Conservation (phyloP, 2,113 vertebrate genomes). For the Melanotaenia duboulayi region DNA sequence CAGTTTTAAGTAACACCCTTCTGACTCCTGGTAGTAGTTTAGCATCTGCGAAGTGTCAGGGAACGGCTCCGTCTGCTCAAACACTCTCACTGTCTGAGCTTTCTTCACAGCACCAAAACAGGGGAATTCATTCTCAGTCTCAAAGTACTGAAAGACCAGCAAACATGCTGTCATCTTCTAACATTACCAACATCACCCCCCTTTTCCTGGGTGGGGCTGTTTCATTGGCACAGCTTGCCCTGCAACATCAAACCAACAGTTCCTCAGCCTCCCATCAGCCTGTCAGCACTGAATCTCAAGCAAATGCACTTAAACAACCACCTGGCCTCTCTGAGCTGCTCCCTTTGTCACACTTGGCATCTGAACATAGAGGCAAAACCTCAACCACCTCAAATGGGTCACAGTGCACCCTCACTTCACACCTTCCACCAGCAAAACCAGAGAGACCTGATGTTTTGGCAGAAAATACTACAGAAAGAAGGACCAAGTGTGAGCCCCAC, state of each 20-base stretch:
- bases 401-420: constrained; percentile 47
- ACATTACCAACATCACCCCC: constrained; percentile 16
- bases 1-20: constrained; percentile 68
- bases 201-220: constrained; percentile 11
- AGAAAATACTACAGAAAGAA: constrained; percentile 19
- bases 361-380: constrained; percentile 63
- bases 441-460: constrained; percentile 28
- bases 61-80: constrained; percentile 11
- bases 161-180: not conserved
- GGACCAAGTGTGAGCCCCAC: constrained; percentile 64
- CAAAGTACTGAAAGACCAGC: constrained; percentile 27
- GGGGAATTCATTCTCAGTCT: constrained; percentile 27
- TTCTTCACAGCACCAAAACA: constrained; percentile 61
- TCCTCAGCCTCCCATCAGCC: constrained; percentile 66
- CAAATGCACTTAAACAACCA: constrained; percentile 42
- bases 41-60: constrained; percentile 15
- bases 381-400: constrained; percentile 70
- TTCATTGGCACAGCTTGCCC: constrained; percentile 69
- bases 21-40: constrained; percentile 67
- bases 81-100: constrained; percentile 63
- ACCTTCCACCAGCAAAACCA: constrained; percentile 60
- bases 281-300: constrained; percentile 34
- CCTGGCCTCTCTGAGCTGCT: constrained; percentile 51
- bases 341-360: constrained; percentile 54
- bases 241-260: constrained; percentile 64